Evolutionary conservation across 1,140 invertebrate genomes (phyloP).

Genomic region (Dryas iulia): DNA sequence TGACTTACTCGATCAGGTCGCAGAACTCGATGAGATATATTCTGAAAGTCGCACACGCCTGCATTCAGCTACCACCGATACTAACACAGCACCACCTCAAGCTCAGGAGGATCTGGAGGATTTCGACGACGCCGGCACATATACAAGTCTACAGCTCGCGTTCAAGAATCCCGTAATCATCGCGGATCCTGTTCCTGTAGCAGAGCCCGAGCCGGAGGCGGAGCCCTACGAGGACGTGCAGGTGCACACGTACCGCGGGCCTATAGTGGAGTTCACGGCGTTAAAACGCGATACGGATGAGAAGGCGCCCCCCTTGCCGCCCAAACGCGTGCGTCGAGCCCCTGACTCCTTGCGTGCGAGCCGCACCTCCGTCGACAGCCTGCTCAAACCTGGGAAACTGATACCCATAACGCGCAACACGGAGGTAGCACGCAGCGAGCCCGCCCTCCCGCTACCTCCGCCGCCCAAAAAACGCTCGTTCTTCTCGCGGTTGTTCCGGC

Average conservation of each 20-base stretch:
- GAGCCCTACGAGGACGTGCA: conserved; percentile 81
- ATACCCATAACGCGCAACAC: conserved; percentile 54
- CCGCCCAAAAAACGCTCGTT: conserved; percentile 74
- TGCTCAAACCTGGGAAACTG: conserved; percentile 60
- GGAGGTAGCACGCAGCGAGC: conserved; percentile 58
- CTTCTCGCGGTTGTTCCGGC: conserved; percentile 70
- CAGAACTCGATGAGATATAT: conserved; percentile 89
- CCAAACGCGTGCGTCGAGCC: conserved; percentile 87
- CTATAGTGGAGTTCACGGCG: conserved; percentile 76
- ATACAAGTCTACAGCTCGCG: conserved; percentile 90
- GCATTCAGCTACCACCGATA: conserved; percentile 69
- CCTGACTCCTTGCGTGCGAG: conserved; percentile 62
- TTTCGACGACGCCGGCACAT: conserved; percentile 88
- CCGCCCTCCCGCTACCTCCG: conserved; percentile 62
- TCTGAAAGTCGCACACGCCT: conserved; percentile 83
- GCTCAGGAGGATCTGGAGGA: conserved; percentile 81
- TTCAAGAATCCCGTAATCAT: conserved; percentile 90
- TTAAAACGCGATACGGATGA: conserved; percentile 81
- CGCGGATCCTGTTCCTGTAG: conserved; percentile 56
- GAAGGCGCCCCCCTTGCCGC: conserved; percentile 87
- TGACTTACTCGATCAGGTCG: conserved; percentile 86
- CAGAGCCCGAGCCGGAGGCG: conserved; percentile 57
- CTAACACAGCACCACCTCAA: no score
- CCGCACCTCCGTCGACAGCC: conserved; percentile 65
- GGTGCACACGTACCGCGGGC: conserved; percentile 72